A percentile compares a stretch with the other conserved stretches of the same genome.
Conservation (phyloP, 1,140 invertebrate species). For the Apis laboriosa region DNA sequence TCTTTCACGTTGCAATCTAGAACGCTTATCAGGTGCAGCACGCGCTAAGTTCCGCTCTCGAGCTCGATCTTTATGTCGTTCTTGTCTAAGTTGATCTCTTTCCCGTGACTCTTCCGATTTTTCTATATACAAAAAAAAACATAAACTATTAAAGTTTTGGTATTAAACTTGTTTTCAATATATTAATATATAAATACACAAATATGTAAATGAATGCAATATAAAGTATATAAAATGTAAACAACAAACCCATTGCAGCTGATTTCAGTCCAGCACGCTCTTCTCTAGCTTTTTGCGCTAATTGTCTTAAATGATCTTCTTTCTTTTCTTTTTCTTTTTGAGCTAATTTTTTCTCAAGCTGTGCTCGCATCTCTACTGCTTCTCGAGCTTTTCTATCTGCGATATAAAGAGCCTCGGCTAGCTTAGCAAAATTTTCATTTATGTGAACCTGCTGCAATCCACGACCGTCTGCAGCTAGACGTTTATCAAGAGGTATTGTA, state of each 20-base stretch:
- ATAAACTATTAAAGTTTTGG: slow-evolving; percentile 10
- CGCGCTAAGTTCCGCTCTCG: slow-evolving; percentile 95
- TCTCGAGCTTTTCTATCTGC: slow-evolving; percentile 98
- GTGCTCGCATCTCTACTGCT: slow-evolving; percentile 97
- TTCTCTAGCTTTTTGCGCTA: slow-evolving; percentile 97
- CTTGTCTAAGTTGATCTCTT: slow-evolving; percentile 93
- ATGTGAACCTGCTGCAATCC: slow-evolving; percentile 98
- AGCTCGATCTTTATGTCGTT: slow-evolving; percentile 95
- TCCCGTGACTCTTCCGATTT: slow-evolving; percentile 90
- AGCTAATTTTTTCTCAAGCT: slow-evolving; percentile 97
- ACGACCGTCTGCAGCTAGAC: slow-evolving; percentile 98
- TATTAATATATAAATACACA: background rate
- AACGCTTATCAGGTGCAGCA: slow-evolving; percentile 96
- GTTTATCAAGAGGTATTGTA: slow-evolving; percentile 99
- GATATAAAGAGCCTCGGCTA: slow-evolving; percentile 98
- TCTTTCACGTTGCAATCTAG: slow-evolving; percentile 93
- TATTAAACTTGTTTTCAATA: slow-evolving; percentile 9
- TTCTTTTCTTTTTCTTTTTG: slow-evolving; percentile 99
- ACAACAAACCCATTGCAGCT: slow-evolving; percentile 67
- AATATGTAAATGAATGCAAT: background rate
- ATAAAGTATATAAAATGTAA: background rate
- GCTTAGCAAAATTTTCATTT: slow-evolving; percentile 99
- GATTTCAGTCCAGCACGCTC: slow-evolving; percentile 93
- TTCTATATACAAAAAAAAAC: slow-evolving; percentile 70
- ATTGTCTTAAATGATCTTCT: slow-evolving; percentile 94